Percentiles rank a stretch among this genome's conserved stretches.
phyloP scores from a whole-genome alignment of 2,797 vertebrate genomes.

The Varecia variegata region DNA sequence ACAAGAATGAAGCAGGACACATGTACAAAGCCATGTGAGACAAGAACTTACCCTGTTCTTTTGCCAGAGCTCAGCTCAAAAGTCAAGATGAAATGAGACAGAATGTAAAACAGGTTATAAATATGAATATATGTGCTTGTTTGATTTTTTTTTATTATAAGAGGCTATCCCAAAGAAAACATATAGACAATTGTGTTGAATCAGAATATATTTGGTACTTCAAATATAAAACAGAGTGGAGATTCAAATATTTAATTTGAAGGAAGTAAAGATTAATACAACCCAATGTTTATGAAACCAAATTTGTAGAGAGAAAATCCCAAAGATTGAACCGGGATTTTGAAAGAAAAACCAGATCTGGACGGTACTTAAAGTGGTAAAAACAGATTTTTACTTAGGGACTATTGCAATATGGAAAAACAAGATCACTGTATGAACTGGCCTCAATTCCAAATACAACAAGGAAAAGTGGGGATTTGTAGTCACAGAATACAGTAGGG shows the following conservation, averaged over 20 bases:
- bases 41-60: not conserved
- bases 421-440: not conserved
- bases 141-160: slow-evolving; percentile 4
- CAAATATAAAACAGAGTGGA: not conserved
- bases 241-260: not conserved
- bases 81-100: not conserved
- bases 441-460: not conserved
- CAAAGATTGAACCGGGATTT: not conserved
- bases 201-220: not conserved
- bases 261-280: not conserved
- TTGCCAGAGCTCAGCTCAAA: not conserved
- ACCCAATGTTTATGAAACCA: not conserved
- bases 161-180: not conserved
- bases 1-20: not conserved
- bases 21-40: not conserved
- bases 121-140: not conserved
- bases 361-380: not conserved
- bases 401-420: not conserved
- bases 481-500: not conserved
- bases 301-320: not conserved
- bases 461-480: not conserved
- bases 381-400: not conserved
- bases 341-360: not conserved
- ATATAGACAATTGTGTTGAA: not conserved
- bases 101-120: slow-evolving; percentile 18